These are phyloP conservation scores for Eutolmus rufibarbis DNA, from an alignment of 2,888 invertebrate genomes.

Conservation along the genomic window DNA sequence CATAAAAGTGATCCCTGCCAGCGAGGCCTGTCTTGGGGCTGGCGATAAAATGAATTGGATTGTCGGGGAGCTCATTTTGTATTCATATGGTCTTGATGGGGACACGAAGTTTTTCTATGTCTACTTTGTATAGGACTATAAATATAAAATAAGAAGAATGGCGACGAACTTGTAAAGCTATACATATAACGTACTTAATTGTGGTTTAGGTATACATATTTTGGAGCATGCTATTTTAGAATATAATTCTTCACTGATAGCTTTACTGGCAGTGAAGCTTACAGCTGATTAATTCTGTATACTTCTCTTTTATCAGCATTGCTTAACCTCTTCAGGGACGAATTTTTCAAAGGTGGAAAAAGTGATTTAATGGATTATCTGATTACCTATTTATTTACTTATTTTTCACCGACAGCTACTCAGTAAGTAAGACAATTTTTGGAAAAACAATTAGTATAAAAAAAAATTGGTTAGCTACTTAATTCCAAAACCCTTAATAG, in stretches of 20 bases:
- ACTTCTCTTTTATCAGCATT: too few species aligned
- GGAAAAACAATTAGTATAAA: too few species aligned
- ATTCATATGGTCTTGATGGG: background rate
- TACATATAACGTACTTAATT: background rate
- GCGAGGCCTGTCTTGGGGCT: background rate
- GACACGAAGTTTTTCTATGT: background rate
- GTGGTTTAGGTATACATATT: background rate
- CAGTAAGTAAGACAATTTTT: too few species aligned
- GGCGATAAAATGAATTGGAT: background rate
- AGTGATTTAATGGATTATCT: too few species aligned
- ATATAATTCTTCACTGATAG: background rate
- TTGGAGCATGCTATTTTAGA: background rate
- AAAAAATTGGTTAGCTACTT: too few species aligned
- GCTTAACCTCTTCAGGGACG: too few species aligned
- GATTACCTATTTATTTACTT: too few species aligned
- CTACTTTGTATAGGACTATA: background rate
- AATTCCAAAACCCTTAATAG: too few species aligned
- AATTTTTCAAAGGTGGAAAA: too few species aligned
- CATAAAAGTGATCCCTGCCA: background rate
- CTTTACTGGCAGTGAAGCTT: background rate
- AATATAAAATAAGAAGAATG: background rate
- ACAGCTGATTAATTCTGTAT: background rate
- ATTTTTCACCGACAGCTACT: too few species aligned
- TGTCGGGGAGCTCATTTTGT: background rate
- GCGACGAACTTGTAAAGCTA: background rate